A percentile compares a stretch with the other conserved stretches of the same genome.
Conservation (phyloP, 2,888 invertebrate species). For the Eupithecia tripunctaria region DNA sequence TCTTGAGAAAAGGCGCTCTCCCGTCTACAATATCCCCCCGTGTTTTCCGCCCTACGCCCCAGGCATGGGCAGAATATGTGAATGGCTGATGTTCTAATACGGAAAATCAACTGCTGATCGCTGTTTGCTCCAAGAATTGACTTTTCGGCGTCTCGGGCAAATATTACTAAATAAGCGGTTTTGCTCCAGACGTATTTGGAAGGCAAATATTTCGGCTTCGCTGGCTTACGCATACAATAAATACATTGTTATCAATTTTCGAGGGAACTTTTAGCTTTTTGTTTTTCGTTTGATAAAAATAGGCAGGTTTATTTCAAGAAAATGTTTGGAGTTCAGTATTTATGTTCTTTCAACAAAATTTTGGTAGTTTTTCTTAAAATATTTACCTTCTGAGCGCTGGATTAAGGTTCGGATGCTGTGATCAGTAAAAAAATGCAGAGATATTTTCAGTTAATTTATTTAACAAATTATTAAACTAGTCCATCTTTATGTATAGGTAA, state of each 20-base stretch:
- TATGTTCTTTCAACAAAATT: background rate
- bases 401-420: background rate
- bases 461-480: background rate
- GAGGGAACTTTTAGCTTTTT: background rate
- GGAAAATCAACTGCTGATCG: slow-evolving; percentile 78
- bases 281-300: background rate
- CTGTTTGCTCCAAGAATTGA: slow-evolving; percentile 62
- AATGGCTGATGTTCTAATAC: slow-evolving; percentile 70
- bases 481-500: background rate
- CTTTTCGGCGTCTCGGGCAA: slow-evolving; percentile 49
- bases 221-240: slow-evolving; percentile 26
- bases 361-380: background rate
- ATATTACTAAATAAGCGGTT: slow-evolving; percentile 48
- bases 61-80: slow-evolving; percentile 66
- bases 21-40: slow-evolving; percentile 27
- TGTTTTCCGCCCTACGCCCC: slow-evolving; percentile 49
- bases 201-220: slow-evolving; percentile 30
- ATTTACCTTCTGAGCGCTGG: background rate
- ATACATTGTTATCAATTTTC: slow-evolving; percentile 25
- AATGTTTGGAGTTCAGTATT: background rate
- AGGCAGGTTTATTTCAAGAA: background rate
- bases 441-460: background rate
- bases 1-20: slow-evolving; percentile 5
- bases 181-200: slow-evolving; percentile 32
- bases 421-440: background rate